Base-by-base conservation (phyloP, 2,888 invertebrate species). In the Dasysyrphus tricinctus region DNA sequence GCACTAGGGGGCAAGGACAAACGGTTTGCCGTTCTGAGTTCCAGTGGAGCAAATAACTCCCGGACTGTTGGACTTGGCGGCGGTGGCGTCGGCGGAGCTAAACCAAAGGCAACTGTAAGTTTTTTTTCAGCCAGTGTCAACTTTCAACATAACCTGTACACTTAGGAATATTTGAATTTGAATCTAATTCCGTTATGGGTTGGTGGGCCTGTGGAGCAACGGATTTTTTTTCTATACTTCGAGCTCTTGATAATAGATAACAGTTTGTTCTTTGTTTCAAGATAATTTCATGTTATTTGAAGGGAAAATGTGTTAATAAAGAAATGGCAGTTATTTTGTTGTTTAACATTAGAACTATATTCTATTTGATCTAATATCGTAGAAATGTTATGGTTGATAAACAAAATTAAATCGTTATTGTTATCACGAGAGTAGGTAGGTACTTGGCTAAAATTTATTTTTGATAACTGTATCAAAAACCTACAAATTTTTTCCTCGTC, bases 41-140 rank as follows among this genome's bases (percentile, higher is more conserved):
- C 63, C 4, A 65, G 49, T 34, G 69, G 59, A 29, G 74, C 67
- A 5, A 85, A 85, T 34, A 88, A 80, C 76, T 76, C 34, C 14
- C 73, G 80, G 24, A 29, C 61, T 34, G 82, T 69, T 74, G 85
- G 80, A 56, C 65, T 72, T 44, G 85, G 86, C 7, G 80, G 54
- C 14, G 44, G 44, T 12, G 44, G 42, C 11, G 51, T 19, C 49
- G 80, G 80, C 16, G 84, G 39, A 56, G 80, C 54, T n/a, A 82
- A 80, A 70, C 44, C 80, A n/a, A 83, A 78, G 51, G 69, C 80
- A 69, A 77, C 56, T 87, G 73, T 90, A 90, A 65, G 91, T 90
- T 72, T 42, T 82, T 88, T 8, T 37, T 11, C n/a, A 34, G 51
- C n/a, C 16, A 5, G 47, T 49, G 65, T 32, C 65, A 34, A 12